Evolutionary conservation across 53 echinoderm and acorn worm genomes (phyloP), one percentile per base, ranked within the genome.

Genomic region (Zoroaster sp.): DNA sequence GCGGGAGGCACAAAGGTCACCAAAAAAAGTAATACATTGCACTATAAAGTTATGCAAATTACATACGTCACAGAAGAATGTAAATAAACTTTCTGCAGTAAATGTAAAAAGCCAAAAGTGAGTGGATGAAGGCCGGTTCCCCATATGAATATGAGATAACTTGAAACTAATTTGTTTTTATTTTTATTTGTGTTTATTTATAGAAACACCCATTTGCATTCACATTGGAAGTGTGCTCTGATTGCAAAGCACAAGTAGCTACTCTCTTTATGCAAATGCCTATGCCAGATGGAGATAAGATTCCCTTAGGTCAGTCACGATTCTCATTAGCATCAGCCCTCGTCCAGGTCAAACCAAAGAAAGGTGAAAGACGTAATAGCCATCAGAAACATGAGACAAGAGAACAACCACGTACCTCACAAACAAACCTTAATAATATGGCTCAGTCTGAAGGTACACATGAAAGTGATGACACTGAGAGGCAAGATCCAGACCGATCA

Each of bases 231-330:
- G 90, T 88, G 4, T 95, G 96, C 38, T 78, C 80, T 8, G 98
- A 95, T 32, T 89, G 81, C 67, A 95, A 95, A 78, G 98, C 94
- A 21, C 94, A 93, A 35, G 87, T 98, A 5, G 87, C 91, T 51
- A 95, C 94, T 7, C 66, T 98, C 32, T 83, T 98, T 82, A 87
- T 98, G 89, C 95, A 95, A 88, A 82, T 98, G 42, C 98, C 98
- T 21, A 76, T 93, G 79, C 66, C 91, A 4, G 95, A 95, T 20
- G 94, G 94, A 9, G 86, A 88, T 23, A 71, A 81, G 65, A 87
- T 91, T 46, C 93, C 98, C 0, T 41, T 73, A 2, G 95, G 94
- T 3, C 94, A 94, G 72, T 78, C 94, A 0, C 68, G 98, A 11
- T 65, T 98, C 37, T 74, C 91, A 3, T 66, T 98, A 2, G 98